These are phyloP conservation scores for Scomber japonicus DNA, from an alignment of 2,113 vertebrate species.

Conservation along the genomic window DNA sequence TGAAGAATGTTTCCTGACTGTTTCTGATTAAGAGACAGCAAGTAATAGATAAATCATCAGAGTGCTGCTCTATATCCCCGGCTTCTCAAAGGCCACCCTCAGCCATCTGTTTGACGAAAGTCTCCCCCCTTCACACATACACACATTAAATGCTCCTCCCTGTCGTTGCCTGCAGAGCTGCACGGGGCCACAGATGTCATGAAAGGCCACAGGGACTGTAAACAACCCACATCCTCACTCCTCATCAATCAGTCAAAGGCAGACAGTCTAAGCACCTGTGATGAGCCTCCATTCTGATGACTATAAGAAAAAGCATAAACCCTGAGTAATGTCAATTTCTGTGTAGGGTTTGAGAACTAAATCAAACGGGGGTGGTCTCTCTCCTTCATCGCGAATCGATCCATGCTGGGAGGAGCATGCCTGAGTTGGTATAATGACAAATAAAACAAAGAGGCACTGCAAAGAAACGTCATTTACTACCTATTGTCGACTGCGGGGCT, in stretches of 20 bases:
- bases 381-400: background rate
- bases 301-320: background rate
- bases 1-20: constrained; percentile 36
- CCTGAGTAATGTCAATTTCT: background rate
- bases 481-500: constrained; percentile 2
- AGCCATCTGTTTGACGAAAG: constrained; percentile 39
- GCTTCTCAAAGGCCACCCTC: constrained; percentile 44
- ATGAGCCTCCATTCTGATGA: background rate
- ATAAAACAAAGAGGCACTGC: background rate
- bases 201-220: constrained; percentile 45
- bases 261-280: background rate
- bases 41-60: constrained; percentile 51
- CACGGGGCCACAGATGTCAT: constrained; percentile 42
- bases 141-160: constrained; percentile 15
- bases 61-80: constrained; percentile 24
- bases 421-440: constrained; percentile 8
- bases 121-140: background rate
- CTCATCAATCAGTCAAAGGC: constrained; percentile 17
- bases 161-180: constrained; percentile 7
- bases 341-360: constrained; percentile 4
- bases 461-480: constrained; percentile 26
- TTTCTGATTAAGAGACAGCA: constrained; percentile 47
- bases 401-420: background rate
- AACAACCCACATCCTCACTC: constrained; percentile 25
- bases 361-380: background rate